phyloP scores from a whole-genome alignment of 2,797 vertebrate genomes.

The Urocyon cinereoargenteus region DNA sequence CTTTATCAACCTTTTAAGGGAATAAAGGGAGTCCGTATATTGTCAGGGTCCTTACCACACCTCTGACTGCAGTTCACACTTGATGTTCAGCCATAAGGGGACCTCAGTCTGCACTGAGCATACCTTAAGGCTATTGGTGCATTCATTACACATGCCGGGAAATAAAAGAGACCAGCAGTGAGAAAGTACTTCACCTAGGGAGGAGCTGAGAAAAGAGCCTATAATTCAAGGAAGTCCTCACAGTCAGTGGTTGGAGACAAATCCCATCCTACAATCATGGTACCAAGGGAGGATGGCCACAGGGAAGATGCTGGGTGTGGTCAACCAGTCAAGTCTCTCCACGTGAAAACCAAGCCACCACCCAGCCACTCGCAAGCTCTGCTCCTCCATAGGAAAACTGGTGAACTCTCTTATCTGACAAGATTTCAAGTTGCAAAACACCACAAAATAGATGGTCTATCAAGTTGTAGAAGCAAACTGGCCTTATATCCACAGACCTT shows the following conservation, averaged over 20 bases:
- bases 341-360: not conserved
- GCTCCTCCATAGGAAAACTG: not conserved
- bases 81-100: not conserved
- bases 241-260: fast-evolving
- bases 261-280: no score
- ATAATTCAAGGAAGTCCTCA: not conserved
- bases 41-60: not conserved
- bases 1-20: slow-evolving; percentile 96
- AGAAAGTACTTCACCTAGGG: not conserved
- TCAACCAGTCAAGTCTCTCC: not conserved
- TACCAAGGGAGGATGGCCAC: not conserved
- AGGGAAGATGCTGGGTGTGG: not conserved
- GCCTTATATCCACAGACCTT: not conserved
- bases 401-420: not conserved
- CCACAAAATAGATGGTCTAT: not conserved
- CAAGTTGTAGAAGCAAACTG: not conserved
- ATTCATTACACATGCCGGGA: fast-evolving
- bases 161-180: not conserved
- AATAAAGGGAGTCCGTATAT: not conserved
- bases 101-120: no score
- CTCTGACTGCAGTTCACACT: not conserved
- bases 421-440: not conserved
- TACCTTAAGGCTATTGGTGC: not conserved
- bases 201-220: not conserved
- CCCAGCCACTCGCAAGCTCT: not conserved